These are phyloP conservation scores for Stegodyphus mimosarum DNA, from an alignment of 1,140 invertebrate species.

Conservation along the genomic window DNA sequence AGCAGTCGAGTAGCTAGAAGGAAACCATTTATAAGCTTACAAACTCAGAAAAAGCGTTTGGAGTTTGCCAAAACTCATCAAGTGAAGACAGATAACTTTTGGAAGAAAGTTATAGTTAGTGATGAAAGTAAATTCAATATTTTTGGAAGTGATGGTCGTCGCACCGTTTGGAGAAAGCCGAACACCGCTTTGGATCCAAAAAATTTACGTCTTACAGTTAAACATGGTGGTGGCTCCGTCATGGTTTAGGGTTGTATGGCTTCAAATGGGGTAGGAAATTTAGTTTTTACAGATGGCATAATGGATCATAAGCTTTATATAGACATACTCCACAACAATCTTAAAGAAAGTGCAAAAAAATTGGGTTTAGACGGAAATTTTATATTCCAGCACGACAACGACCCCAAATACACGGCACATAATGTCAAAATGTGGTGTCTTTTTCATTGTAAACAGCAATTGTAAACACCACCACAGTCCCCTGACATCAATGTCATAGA, in stretches of 20 bases:
- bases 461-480: too few species aligned
- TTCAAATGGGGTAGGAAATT: slow-evolving; percentile 19
- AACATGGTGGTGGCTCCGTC: neutral
- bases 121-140: too few species aligned
- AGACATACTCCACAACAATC: slow-evolving; percentile 10
- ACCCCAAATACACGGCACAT: too few species aligned
- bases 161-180: too few species aligned
- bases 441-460: too few species aligned
- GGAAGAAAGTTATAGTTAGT: too few species aligned
- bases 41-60: slow-evolving; percentile 17
- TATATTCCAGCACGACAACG: too few species aligned
- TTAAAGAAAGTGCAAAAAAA: too few species aligned
- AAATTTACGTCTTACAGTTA: slow-evolving; percentile 17
- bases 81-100: neutral
- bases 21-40: slow-evolving; percentile 11
- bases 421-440: too few species aligned
- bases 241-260: neutral
- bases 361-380: too few species aligned
- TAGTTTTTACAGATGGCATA: slow-evolving; percentile 24
- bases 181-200: too few species aligned
- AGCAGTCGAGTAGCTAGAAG: neutral
- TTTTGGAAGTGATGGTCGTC: too few species aligned
- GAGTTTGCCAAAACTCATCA: slow-evolving; percentile 22
- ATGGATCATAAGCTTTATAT: slow-evolving; percentile 26
- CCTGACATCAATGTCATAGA: neutral